Evolutionary conservation across 2,113 vertebrate genomes (phyloP).

Genomic region (Merops nubicus): DNA sequence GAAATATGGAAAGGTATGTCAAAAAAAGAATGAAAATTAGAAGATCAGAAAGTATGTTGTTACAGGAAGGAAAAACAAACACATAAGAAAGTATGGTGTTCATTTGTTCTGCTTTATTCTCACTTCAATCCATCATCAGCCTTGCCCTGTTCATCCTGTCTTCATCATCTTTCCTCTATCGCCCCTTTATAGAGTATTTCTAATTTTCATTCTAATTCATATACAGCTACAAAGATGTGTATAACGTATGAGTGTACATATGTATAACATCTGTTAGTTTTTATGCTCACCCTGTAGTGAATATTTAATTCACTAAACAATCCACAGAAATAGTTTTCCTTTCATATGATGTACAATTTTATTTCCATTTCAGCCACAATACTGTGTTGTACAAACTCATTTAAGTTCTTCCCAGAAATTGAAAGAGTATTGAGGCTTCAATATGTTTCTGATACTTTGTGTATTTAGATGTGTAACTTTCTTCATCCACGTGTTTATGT

Average conservation of each 20-base stretch:
- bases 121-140: not conserved
- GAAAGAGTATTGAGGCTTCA: not conserved
- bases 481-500: not conserved
- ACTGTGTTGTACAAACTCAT: not conserved
- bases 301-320: not conserved
- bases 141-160: not conserved
- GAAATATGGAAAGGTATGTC: not conserved
- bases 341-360: not conserved
- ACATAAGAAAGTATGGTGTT: rapidly evolving
- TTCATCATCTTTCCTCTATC: not conserved
- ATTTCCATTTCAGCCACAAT: not conserved
- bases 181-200: not conserved
- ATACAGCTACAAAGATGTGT: not conserved
- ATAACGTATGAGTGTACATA: not conserved
- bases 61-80: not conserved
- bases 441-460: not conserved
- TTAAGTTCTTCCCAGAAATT: not conserved
- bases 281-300: not conserved
- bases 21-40: not conserved
- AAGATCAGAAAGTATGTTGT: not conserved
- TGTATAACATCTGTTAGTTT: not conserved
- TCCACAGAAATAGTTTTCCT: not conserved
- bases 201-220: not conserved
- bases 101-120: not conserved
- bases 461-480: not conserved